phyloP scores from a whole-genome alignment of 1,140 invertebrate genomes.

The Bemisia tabaci region DNA sequence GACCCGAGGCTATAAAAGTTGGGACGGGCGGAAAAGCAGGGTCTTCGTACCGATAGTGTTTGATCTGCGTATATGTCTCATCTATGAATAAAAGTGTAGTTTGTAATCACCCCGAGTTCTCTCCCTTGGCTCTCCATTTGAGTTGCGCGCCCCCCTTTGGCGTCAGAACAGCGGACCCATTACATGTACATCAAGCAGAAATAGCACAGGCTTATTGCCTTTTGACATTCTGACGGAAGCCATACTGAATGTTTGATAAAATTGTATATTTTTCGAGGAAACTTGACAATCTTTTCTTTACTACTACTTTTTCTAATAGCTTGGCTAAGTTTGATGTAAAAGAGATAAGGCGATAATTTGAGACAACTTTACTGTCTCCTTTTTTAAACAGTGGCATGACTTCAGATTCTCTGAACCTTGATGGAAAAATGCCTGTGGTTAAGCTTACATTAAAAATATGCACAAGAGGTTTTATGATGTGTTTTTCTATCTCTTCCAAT shows the following conservation, averaged over 20 bases:
- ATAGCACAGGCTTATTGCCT: constrained; percentile 6
- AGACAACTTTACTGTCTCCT: constrained; percentile 3
- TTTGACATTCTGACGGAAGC: constrained; percentile 5
- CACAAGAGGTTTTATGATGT: not conserved
- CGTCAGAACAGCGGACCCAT: constrained; percentile 12
- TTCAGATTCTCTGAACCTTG: constrained; percentile 3
- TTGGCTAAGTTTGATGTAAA: constrained; percentile 6
- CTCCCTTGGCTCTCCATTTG: constrained; percentile 3
- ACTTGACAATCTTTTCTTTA: not conserved
- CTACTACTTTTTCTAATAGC: constrained; percentile 11
- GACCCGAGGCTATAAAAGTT: no score
- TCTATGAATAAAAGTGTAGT: constrained; percentile 3
- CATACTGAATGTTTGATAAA: constrained; percentile 8
- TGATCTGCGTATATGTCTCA: constrained; percentile 7
- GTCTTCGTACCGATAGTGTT: not conserved
- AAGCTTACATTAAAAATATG: constrained; percentile 5
- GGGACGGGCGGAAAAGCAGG: no score
- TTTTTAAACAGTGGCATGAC: constrained; percentile 6
- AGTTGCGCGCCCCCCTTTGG: constrained; percentile 7
- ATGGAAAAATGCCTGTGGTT: not conserved
- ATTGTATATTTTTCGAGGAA: constrained; percentile 2
- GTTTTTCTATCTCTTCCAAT: not conserved
- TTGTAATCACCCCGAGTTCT: constrained; percentile 3
- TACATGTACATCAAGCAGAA: constrained; percentile 11
- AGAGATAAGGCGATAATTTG: constrained; percentile 7